Conservation (phyloP, 2,797 vertebrate genomes). For the Rhabdophis nuchalis region DNA sequence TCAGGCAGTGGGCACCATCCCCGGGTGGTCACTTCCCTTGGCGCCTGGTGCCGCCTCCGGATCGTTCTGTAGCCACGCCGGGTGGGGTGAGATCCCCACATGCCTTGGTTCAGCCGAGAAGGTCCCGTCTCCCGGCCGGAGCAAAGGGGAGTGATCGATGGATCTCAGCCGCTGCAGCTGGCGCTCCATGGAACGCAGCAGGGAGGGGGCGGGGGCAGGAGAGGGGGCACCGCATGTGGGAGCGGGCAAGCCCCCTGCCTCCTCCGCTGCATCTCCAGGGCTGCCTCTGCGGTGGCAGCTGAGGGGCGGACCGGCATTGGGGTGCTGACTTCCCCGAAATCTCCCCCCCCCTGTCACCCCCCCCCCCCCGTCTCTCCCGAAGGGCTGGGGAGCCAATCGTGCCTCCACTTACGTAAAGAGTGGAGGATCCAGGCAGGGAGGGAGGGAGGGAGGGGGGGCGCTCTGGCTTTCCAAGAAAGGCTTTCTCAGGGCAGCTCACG, state of each 20-base stretch:
- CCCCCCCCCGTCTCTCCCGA: too few relatives aligned
- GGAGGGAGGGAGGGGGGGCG: not conserved
- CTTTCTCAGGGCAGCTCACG: not conserved
- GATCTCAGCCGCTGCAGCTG: not conserved
- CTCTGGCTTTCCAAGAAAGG: conserved; percentile 14
- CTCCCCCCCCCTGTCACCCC: too few relatives aligned
- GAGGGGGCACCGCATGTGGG: not conserved
- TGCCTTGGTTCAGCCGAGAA: not conserved
- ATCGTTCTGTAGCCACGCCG: not conserved
- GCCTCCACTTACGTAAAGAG: not conserved
- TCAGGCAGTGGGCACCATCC: not conserved
- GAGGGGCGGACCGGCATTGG: not conserved
- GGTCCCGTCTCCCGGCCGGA: not conserved
- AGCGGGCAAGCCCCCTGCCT: too few relatives aligned
- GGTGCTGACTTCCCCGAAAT: not conserved
- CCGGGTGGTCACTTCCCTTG: not conserved
- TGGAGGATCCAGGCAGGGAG: not conserved
- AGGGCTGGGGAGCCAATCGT: not conserved
- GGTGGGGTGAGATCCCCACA: not conserved
- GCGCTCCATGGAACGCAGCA: not conserved
- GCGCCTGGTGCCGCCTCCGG: not conserved
- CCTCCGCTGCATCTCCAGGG: too few relatives aligned
- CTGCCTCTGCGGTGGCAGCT: not conserved
- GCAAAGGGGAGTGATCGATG: rapidly evolving
- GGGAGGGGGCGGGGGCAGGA: not conserved